These are phyloP conservation scores for Circaetus cinerascens DNA, from an alignment of 2,113 vertebrate genomes.

Conservation along the genomic window DNA sequence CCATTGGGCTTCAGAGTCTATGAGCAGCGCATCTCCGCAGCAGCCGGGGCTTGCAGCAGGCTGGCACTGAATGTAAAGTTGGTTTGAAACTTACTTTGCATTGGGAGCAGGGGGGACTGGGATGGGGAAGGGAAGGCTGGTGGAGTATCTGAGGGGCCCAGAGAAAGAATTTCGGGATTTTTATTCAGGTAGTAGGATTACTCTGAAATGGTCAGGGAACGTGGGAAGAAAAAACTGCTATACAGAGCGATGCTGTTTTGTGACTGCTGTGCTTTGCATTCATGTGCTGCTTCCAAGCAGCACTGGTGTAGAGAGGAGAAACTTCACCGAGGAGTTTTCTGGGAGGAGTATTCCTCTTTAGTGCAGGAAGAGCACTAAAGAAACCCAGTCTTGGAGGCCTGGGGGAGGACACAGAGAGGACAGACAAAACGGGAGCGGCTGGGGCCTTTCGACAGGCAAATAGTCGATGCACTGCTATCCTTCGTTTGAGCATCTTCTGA, in stretches of 20 bases:
- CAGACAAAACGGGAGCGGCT: neutral
- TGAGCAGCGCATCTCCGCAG: neutral
- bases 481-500: neutral
- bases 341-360: neutral
- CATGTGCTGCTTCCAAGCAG: neutral
- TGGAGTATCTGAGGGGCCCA: neutral
- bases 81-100: neutral
- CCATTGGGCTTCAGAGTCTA: neutral
- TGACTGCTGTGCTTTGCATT: neutral
- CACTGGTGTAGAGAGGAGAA: neutral
- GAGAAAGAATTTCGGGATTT: neutral
- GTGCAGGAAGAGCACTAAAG: neutral
- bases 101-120: neutral
- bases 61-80: neutral
- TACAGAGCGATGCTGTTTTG: neutral
- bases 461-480: accelerated
- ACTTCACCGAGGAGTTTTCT: neutral
- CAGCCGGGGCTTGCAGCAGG: neutral
- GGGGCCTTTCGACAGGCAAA: neutral
- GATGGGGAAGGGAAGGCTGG: neutral
- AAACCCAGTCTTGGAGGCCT: neutral
- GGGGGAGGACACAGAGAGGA: neutral
- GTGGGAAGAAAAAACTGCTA: neutral
- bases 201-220: neutral
- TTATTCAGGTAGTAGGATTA: neutral